These are phyloP conservation scores for Drosophila nr. perissopoda DNA, from an alignment of 2,888 invertebrate species.

Conservation along the genomic window DNA sequence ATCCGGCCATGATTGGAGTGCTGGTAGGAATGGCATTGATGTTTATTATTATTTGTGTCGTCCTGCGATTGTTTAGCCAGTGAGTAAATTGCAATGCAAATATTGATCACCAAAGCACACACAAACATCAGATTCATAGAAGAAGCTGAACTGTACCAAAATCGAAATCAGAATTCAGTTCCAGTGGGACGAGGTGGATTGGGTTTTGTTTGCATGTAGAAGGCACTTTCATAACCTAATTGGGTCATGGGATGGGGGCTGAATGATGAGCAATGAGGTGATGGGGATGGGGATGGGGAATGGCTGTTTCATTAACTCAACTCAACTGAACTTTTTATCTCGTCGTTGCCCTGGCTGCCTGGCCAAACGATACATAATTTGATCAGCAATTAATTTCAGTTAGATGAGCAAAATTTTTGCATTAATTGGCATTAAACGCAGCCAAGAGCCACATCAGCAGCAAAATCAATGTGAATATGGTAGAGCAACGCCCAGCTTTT, in stretches of 20 bases:
- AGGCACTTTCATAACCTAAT: conserved; percentile 37
- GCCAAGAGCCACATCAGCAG: conserved; percentile 32
- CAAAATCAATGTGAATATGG: conserved; percentile 3
- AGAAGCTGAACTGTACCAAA: conserved; percentile 4
- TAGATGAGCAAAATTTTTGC: conserved; percentile 62
- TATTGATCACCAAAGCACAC: conserved; percentile 55
- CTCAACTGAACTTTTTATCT: conserved; percentile 25
- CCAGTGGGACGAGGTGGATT: not conserved
- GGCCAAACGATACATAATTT: conserved; percentile 54
- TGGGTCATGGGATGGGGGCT: conserved; percentile 55
- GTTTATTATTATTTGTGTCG: conserved; percentile 97
- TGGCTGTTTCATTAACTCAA: conserved; percentile 48
- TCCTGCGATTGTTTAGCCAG: conserved; percentile 96
- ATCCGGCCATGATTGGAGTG: conserved; percentile 96
- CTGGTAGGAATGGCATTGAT: conserved; percentile 96
- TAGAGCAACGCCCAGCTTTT: conserved; percentile 34
- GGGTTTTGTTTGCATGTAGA: not conserved
- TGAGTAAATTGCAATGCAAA: conserved; percentile 86
- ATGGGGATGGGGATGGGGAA: conserved; percentile 13
- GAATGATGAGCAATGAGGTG: not conserved
- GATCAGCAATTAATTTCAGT: conserved; percentile 70
- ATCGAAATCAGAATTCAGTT: not conserved
- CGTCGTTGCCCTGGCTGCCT: conserved; percentile 9
- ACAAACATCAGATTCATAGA: not conserved
- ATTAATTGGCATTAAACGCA: conserved; percentile 66